Percentiles rank a stretch among this genome's conserved stretches.
These are phyloP conservation scores for Pardosa pseudoannulata DNA, from an alignment of 2,888 invertebrate genomes.

Conservation along the genomic window DNA sequence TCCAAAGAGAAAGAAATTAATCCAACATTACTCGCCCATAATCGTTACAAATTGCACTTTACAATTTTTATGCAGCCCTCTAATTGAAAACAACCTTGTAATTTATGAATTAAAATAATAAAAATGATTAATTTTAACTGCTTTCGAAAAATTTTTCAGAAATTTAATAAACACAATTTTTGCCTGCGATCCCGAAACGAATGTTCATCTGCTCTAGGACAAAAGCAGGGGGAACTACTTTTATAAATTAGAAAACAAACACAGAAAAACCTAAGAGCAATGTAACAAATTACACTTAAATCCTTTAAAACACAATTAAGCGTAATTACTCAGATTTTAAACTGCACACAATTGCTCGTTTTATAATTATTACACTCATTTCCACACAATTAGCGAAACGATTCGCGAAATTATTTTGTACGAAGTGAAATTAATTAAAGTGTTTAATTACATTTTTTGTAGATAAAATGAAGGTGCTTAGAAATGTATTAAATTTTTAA, in stretches of 20 bases:
- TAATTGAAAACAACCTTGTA: too few species aligned
- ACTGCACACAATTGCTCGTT: neutral
- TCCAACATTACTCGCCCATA: too few species aligned
- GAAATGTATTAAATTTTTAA: slow-evolving; percentile 6
- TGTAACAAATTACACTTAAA: slow-evolving; percentile 17
- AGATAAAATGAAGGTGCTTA: neutral
- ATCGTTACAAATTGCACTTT: too few species aligned
- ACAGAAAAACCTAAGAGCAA: neutral
- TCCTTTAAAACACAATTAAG: slow-evolving; percentile 15
- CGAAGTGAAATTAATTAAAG: slow-evolving; percentile 12
- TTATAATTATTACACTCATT: neutral
- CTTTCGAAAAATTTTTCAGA: too few species aligned
- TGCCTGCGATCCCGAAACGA: too few species aligned
- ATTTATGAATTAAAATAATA: too few species aligned
- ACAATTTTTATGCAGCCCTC: too few species aligned
- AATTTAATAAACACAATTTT: too few species aligned
- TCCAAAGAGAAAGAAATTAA: too few species aligned
- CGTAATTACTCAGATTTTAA: slow-evolving; percentile 10
- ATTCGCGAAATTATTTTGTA: slow-evolving; percentile 12
- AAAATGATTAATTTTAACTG: too few species aligned
- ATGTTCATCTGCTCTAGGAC: too few species aligned
- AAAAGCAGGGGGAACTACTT: neutral
- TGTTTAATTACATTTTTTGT: slow-evolving; percentile 1
- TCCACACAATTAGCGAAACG: neutral
- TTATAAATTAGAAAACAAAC: neutral